phyloP scores from a whole-genome alignment of 2,888 invertebrate genomes.

The Orthosia gothica region DNA sequence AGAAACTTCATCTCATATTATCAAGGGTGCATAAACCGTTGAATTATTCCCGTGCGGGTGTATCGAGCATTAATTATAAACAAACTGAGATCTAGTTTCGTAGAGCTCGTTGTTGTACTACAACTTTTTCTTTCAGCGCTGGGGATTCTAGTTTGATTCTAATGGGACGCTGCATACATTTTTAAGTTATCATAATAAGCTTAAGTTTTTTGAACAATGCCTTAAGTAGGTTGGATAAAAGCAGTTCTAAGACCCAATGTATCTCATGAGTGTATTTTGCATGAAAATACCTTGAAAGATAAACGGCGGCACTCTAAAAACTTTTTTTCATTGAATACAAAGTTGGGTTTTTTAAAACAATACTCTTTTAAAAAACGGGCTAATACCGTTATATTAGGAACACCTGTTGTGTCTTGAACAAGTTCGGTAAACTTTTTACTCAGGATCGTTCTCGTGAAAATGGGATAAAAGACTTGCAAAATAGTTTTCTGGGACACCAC shows the following conservation, averaged over 20 bases:
- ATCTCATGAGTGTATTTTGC: conserved; percentile 51
- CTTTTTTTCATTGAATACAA: conserved; percentile 71
- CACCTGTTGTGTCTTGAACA: conserved; percentile 89
- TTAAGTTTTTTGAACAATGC: conserved; percentile 31
- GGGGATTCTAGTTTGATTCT: conserved; percentile 52
- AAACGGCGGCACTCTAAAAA: conserved; percentile 67
- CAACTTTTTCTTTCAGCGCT: conserved; percentile 66
- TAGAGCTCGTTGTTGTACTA: conserved; percentile 69
- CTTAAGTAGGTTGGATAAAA: conserved; percentile 32
- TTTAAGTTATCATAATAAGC: conserved; percentile 29
- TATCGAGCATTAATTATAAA: conserved; percentile 88
- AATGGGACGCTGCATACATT: conserved; percentile 40
- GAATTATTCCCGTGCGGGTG: conserved; percentile 87
- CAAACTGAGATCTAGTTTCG: conserved; percentile 81
- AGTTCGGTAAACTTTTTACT: conserved; percentile 89
- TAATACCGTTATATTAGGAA: conserved; percentile 83
- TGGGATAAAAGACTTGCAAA: conserved; percentile 90
- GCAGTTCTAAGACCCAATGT: conserved; percentile 47
- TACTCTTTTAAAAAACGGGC: conserved; percentile 73
- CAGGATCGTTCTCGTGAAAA: conserved; percentile 82
- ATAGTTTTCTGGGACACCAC: conserved; percentile 90
- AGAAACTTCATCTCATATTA: conserved; percentile 90
- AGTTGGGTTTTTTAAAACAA: conserved; percentile 70
- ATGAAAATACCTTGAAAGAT: conserved; percentile 49
- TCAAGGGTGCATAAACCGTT: conserved; percentile 89